Conservation (phyloP, 1,140 invertebrate species). For the Diorhabda elongata region DNA sequence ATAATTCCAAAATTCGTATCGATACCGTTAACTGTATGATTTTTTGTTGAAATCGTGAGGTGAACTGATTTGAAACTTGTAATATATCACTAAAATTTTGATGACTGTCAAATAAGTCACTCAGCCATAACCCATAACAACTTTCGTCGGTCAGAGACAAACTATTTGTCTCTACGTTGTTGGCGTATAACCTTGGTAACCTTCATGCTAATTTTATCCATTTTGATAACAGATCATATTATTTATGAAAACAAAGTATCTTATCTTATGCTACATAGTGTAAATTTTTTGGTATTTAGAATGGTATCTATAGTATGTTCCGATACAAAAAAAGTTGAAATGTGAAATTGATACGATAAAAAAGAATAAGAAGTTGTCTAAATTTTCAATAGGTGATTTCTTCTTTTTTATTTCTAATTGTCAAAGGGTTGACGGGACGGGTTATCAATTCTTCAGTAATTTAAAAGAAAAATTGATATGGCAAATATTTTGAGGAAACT, state of each 20-base stretch:
- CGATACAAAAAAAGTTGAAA: too few species aligned
- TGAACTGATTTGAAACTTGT: neutral
- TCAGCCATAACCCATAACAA: slow-evolving; percentile 8
- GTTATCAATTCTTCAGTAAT: neutral
- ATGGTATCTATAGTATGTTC: too few species aligned
- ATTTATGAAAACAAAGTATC: too few species aligned
- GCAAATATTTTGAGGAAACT: slow-evolving; percentile 14
- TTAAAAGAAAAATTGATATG: neutral
- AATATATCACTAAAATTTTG: slow-evolving; percentile 18
- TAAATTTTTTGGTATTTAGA: too few species aligned
- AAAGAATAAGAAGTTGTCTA: too few species aligned
- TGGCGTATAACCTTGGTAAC: neutral
- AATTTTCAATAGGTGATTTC: too few species aligned
- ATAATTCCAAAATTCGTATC: neutral
- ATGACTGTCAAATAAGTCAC: slow-evolving; percentile 9
- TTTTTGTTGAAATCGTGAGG: slow-evolving; percentile 5
- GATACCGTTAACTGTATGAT: neutral
- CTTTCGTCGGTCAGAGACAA: neutral
- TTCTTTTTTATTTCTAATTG: neutral
- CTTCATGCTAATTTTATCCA: neutral
- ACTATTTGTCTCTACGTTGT: neutral
- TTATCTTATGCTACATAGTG: too few species aligned
- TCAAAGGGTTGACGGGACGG: neutral
- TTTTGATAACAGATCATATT: too few species aligned
- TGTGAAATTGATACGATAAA: too few species aligned